Percentiles rank a stretch among this genome's conserved stretches.
Evolutionary conservation across 2,113 vertebrate genomes (phyloP).

Genomic region (Melanerpes aurifrons): DNA sequence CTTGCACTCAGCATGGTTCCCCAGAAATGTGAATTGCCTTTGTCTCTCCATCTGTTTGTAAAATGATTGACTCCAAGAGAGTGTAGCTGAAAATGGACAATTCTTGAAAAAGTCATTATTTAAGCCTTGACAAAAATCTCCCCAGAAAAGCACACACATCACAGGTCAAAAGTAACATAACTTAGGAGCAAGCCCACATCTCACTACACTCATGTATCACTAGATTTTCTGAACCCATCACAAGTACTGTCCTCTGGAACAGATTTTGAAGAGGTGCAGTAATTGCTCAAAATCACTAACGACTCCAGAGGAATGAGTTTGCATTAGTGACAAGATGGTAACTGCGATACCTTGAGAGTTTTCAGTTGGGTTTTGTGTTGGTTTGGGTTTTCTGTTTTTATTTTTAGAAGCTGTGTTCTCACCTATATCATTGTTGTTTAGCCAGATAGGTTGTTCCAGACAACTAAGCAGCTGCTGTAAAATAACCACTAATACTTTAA

Average conservation of each 20-base stretch:
- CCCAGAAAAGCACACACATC: background rate
- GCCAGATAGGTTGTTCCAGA: constrained; percentile 12
- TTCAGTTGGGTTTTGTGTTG: background rate
- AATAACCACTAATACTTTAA: constrained; percentile 38
- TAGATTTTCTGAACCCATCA: too few relatives aligned
- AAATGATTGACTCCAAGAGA: background rate
- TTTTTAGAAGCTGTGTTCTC: background rate
- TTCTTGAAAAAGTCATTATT: background rate
- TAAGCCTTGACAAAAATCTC: background rate
- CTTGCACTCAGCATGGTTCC: background rate
- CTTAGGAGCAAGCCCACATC: background rate
- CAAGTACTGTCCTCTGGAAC: background rate
- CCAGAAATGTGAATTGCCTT: background rate
- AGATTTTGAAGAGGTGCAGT: background rate
- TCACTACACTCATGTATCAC: background rate
- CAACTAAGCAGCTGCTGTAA: constrained; percentile 30
- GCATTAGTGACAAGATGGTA: background rate
- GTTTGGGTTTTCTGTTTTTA: background rate
- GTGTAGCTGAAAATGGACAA: background rate
- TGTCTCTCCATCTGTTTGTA: background rate
- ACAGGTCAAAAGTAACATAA: background rate
- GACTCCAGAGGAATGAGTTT: background rate
- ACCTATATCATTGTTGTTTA: background rate
- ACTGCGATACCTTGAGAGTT: background rate
- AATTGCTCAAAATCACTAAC: background rate